Evolutionary conservation across 2,888 invertebrate genomes (phyloP), one percentile per base, ranked within the genome.

Genomic region (Andrena marginata): DNA sequence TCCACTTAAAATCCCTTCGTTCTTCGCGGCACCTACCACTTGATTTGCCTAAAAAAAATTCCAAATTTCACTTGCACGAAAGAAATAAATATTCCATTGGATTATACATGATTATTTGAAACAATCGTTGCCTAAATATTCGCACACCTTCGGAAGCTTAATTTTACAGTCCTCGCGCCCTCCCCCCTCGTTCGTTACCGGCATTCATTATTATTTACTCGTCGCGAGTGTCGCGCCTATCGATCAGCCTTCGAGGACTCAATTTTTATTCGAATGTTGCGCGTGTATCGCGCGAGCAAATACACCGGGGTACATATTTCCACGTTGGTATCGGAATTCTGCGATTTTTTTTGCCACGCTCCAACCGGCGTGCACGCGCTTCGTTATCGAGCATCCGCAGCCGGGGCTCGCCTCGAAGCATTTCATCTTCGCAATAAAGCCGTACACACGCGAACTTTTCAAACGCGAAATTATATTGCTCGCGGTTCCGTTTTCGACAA

Each of bases 401-500:
- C 26, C 35, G 48, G 29, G n/a, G 23, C 31, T 20, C 51, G 49
- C 26, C 26, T n/a, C 31, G 51, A 62, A 56, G 31, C 65, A 59
- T 70, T 77, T 70, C 60, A 65, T 80, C 51, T 54, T 29, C 51
- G 65, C 42, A 70, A 80, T 80, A 77, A 77, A 76, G 56, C 59
- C 20, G 23, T 42, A 62, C 48, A 16, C 42, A 70, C 42, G 29
- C 63, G 33, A 74, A 73, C 51, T 68, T 67, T 78, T 31, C 63
- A 64, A 77, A 71, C 71, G 31, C 31, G 60, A 68, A 68, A 68
- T 68, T 74, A 71, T 72, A 26, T 67, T 71, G 67, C 65, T 71
- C 64, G 35, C 49, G n/a, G 56, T 62, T 64, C 31, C 74, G 69
- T 64, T 70, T 51, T 60, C 62, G n/a, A 75, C 67, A 49, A 75